Conservation (phyloP, 2,113 vertebrate genomes). For the Sinocyclocheilus rhinocerous region DNA sequence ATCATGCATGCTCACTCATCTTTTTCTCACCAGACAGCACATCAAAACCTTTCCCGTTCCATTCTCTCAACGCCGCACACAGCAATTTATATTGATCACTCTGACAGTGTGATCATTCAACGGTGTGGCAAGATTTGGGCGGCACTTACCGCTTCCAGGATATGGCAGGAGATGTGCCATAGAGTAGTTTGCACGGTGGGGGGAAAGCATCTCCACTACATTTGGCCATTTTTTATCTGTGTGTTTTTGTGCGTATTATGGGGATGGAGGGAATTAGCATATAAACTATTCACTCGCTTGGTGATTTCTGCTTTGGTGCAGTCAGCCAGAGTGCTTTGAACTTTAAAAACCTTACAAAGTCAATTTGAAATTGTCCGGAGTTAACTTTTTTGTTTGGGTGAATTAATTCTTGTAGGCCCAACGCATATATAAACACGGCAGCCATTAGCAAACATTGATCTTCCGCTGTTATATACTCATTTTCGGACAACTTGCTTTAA, state of each 20-base stretch:
- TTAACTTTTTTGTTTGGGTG: slow-evolving; percentile 30
- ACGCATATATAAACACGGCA: slow-evolving; percentile 40
- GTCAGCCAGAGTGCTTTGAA: slow-evolving; percentile 67
- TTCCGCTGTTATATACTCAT: not conserved
- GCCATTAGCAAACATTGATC: slow-evolving; percentile 34
- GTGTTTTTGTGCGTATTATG: slow-evolving; percentile 38
- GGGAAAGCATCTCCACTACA: slow-evolving; percentile 19
- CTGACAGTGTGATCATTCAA: slow-evolving; percentile 64
- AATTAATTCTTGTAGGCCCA: slow-evolving; percentile 12
- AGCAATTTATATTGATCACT: slow-evolving; percentile 63
- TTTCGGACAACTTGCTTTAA: not conserved
- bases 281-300: slow-evolving; percentile 72
- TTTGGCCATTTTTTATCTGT: slow-evolving; percentile 35
- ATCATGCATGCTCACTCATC: slow-evolving; percentile 67
- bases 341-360: slow-evolving; percentile 53
- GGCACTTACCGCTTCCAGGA: slow-evolving; percentile 53
- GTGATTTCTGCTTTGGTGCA: slow-evolving; percentile 69
- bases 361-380: slow-evolving; percentile 44
- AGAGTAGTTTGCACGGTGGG: slow-evolving; percentile 62
- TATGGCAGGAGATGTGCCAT: slow-evolving; percentile 63
- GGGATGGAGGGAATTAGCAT: slow-evolving; percentile 71
- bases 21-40: slow-evolving; percentile 58
- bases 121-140: slow-evolving; percentile 51
- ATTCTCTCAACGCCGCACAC: slow-evolving; percentile 22
- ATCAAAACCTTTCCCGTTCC: slow-evolving; percentile 53